phyloP scores from a whole-genome alignment of 1,140 invertebrate genomes.

The Brachionus sp. region DNA sequence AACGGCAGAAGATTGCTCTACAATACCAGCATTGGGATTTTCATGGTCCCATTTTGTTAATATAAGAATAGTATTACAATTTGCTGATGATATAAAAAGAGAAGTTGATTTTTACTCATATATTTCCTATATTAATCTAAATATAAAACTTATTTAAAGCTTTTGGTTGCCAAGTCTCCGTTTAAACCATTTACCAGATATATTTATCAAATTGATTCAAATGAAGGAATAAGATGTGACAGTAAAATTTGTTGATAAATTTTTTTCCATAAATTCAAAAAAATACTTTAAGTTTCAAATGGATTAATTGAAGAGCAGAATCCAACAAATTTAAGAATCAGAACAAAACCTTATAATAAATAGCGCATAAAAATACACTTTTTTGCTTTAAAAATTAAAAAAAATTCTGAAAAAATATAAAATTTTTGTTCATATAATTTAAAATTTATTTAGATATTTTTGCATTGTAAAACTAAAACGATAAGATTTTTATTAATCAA shows the following conservation, averaged over 20 bases:
- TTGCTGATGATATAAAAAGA: background rate
- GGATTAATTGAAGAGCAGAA: background rate
- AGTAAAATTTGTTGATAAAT: background rate
- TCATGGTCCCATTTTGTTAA: conserved; percentile 35
- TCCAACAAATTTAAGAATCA: background rate
- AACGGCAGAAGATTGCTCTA: background rate
- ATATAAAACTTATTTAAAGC: too few species aligned
- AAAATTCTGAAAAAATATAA: too few species aligned
- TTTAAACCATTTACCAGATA: background rate
- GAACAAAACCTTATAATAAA: conserved; percentile 20
- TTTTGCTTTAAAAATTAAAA: too few species aligned
- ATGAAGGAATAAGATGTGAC: background rate
- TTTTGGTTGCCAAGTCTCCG: background rate
- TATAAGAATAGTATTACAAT: conserved; percentile 3
- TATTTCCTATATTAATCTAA: too few species aligned
- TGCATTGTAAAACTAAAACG: too few species aligned
- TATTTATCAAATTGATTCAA: background rate
- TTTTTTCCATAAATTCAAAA: background rate
- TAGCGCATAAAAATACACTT: too few species aligned
- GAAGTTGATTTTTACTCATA: background rate
- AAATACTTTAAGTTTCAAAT: background rate
- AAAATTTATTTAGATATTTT: too few species aligned
- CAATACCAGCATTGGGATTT: background rate
- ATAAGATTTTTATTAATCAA: too few species aligned
- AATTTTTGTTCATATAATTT: too few species aligned